phyloP scores from a whole-genome alignment of 2,113 vertebrate genomes.

The Uria aalge region DNA sequence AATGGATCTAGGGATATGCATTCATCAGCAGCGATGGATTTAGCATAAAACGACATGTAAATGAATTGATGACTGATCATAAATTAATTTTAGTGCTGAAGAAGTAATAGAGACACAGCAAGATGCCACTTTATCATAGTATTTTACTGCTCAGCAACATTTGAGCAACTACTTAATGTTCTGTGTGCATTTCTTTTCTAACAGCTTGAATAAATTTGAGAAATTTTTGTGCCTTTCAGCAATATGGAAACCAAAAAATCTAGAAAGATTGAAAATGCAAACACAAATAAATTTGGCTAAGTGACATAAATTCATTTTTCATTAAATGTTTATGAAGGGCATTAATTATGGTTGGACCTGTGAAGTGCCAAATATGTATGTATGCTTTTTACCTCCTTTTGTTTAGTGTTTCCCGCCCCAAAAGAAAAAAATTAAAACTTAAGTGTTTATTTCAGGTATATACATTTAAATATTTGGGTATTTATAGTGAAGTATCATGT shows the following conservation, averaged over 20 bases:
- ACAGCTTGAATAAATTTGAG: conserved; percentile 74
- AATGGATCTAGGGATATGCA: conserved; percentile 79
- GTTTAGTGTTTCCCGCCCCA: background rate
- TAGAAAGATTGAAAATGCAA: conserved; percentile 62
- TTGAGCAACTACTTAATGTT: conserved; percentile 79
- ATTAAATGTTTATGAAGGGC: conserved; percentile 70
- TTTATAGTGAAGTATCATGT: background rate
- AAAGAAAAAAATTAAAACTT: background rate
- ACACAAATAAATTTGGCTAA: conserved; percentile 73
- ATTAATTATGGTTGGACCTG: conserved; percentile 59
- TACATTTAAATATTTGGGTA: background rate
- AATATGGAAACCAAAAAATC: conserved; percentile 57
- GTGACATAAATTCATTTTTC: conserved; percentile 77
- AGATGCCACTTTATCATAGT: conserved; percentile 79
- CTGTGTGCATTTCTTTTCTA: conserved; percentile 64
- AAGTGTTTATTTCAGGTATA: background rate
- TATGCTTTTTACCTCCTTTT: background rate
- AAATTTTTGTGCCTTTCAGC: conserved; percentile 66
- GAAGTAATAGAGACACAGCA: conserved; percentile 79
- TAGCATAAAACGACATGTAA: conserved; percentile 90
- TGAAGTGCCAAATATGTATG: background rate
- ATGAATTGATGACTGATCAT: conserved; percentile 89
- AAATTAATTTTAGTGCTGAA: conserved; percentile 95
- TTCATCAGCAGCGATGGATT: conserved; percentile 88
- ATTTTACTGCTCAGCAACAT: conserved; percentile 80